Base-by-base conservation (phyloP, 2,888 invertebrate species). In the Gari tellinella region DNA sequence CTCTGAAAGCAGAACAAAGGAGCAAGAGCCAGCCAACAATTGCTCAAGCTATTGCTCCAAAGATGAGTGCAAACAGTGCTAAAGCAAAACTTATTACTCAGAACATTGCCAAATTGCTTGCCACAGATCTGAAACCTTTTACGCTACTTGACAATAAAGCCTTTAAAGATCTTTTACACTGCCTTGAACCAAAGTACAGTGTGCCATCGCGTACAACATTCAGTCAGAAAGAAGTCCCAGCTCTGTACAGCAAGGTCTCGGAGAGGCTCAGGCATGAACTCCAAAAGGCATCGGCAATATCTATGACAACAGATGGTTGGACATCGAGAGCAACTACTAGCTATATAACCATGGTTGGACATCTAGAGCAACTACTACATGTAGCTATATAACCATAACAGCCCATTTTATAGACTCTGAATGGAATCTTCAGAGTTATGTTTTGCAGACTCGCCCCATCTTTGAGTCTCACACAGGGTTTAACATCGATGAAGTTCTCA, bases 141-240 rank as follows among this genome's bases (percentile, higher is more conserved):
- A 51, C 51, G 2, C 21, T 64, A 0, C 63, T 68, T 26, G 58
- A 60, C 37, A 63, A 56, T 49, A 38, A 19, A n/a, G 63, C 57
- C 3, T 74, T 64, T 26, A 60, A 68, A 48, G 15, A 57, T 19
- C 17, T 74, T 23, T 15, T 74, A 10, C 55, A 49, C 7, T 37
- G 38, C 4, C 19, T 64, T 38, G 74, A 68, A 49, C 68, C 64
- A 7, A 49, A 43, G 31, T 61, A 68, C 41, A 45, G 25, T 10
- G 17, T 67, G 12, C 67, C 73, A 21, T 58, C 53, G 14, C 48
- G 67, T 21, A 21, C 31, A 1, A 31, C 68, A 31, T 74, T 74
- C 45, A 55, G 53, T 38, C 38, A 74, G 14, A 68, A 26, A 15
- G 37, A 53, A 19, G 64, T 74, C 12, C 60, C 74, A 21, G 56